Evolutionary conservation across 2,797 vertebrate genomes (phyloP).

Genomic region (Triplophysa bombifrons): DNA sequence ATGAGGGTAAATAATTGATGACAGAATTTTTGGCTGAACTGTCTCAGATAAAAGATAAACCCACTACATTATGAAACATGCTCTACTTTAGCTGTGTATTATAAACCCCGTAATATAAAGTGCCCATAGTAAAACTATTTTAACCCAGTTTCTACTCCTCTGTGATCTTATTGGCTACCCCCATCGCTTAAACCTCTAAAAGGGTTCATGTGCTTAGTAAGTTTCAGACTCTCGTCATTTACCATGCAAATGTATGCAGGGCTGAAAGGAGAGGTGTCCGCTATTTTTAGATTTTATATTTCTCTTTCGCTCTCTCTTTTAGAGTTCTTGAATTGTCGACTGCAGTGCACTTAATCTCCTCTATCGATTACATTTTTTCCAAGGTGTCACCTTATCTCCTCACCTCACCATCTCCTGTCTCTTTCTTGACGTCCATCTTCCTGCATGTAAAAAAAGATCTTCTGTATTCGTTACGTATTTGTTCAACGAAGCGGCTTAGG

Average conservation of each 20-base stretch:
- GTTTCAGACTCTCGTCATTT: constrained; percentile 43
- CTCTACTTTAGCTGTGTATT: background rate
- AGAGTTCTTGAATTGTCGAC: constrained; percentile 43
- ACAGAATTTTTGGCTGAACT: too few species aligned
- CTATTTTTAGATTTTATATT: constrained; percentile 74
- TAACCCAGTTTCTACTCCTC: constrained; percentile 49
- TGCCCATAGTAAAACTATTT: background rate
- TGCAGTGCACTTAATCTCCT: constrained; percentile 23
- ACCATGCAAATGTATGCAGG: constrained; percentile 69
- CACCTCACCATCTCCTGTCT: constrained; percentile 9
- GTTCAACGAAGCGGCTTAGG: constrained; percentile 45
- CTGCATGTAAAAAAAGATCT: constrained; percentile 25
- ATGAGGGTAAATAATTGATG: too few species aligned
- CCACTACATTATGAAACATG: background rate
- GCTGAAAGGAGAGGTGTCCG: constrained; percentile 60
- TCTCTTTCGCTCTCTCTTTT: constrained; percentile 5
- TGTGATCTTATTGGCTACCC: constrained; percentile 63
- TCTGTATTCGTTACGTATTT: constrained; percentile 53
- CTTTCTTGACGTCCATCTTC: constrained; percentile 1
- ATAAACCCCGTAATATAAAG: background rate
- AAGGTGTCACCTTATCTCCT: constrained; percentile 1
- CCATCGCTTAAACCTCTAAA: constrained; percentile 67
- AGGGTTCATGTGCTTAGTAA: constrained; percentile 60
- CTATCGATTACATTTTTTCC: constrained; percentile 1
- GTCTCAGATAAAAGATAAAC: background rate